Conservation (phyloP, 2,797 vertebrate species). For the Catharus ustulatus region DNA sequence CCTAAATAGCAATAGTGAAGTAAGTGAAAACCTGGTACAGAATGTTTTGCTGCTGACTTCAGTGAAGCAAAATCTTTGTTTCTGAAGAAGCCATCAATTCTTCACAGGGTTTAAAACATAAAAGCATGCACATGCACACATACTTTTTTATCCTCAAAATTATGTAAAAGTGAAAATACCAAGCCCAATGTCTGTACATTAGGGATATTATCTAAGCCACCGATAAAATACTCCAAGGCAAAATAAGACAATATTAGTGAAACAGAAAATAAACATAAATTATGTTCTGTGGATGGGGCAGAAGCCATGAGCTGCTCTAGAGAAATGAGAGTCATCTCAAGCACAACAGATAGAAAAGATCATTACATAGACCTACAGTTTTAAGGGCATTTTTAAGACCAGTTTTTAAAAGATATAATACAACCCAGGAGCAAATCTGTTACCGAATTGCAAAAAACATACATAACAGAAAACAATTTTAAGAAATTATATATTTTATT, state of each 20-base stretch:
- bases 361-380: fast-evolving
- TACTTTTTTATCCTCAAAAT: not conserved
- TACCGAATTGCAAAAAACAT: not conserved
- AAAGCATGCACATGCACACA: not conserved
- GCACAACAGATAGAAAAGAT: not conserved
- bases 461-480: not conserved
- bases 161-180: not conserved
- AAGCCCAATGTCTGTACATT: not conserved
- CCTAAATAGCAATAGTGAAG: not conserved
- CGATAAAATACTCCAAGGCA: not conserved
- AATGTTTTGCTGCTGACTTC: not conserved
- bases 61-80: not conserved
- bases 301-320: not conserved
- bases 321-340: not conserved
- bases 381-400: not conserved
- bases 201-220: not conserved
- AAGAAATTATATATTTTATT: not conserved
- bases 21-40: not conserved
- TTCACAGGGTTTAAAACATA: not conserved
- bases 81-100: not conserved
- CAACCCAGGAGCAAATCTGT: not conserved
- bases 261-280: not conserved
- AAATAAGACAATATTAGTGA: not conserved
- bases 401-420: not conserved
- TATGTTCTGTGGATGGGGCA: not conserved